These are phyloP conservation scores for Calameuta pallipes DNA, from an alignment of 2,888 invertebrate genomes.

Conservation along the genomic window DNA sequence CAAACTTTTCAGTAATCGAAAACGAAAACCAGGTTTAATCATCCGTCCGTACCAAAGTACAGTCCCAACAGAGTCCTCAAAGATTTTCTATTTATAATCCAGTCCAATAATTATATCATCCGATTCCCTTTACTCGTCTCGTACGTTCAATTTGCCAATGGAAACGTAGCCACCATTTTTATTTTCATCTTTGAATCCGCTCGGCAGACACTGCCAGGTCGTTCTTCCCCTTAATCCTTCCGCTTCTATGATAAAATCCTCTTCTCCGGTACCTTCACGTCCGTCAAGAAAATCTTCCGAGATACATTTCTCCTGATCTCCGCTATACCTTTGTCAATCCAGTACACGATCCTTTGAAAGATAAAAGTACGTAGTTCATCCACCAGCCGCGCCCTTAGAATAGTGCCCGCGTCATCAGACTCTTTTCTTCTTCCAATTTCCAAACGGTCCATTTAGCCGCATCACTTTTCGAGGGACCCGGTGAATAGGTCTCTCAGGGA, in stretches of 20 bases:
- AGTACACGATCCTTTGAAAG: neutral
- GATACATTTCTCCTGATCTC: neutral
- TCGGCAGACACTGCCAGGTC: neutral
- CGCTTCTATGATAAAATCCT: neutral
- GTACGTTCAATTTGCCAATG: neutral
- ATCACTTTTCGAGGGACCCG: neutral
- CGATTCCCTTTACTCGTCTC: neutral
- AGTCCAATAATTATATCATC: neutral
- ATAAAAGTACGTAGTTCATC: neutral
- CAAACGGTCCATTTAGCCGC: neutral
- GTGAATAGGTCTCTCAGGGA: neutral
- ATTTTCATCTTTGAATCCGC: neutral
- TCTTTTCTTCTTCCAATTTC: neutral
- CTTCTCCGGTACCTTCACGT: neutral
- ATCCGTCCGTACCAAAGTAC: neutral
- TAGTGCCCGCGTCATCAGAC: neutral
- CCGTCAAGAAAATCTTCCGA: neutral
- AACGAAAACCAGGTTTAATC: neutral
- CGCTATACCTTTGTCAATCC: neutral
- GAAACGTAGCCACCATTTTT: neutral
- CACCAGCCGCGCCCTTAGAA: neutral
- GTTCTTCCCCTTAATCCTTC: too few species aligned
- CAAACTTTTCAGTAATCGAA: neutral
- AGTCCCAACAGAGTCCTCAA: neutral
- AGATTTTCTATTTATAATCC: neutral